Evolutionary conservation across 2,113 vertebrate genomes (phyloP).

Genomic region (Chaetops frenatus): DNA sequence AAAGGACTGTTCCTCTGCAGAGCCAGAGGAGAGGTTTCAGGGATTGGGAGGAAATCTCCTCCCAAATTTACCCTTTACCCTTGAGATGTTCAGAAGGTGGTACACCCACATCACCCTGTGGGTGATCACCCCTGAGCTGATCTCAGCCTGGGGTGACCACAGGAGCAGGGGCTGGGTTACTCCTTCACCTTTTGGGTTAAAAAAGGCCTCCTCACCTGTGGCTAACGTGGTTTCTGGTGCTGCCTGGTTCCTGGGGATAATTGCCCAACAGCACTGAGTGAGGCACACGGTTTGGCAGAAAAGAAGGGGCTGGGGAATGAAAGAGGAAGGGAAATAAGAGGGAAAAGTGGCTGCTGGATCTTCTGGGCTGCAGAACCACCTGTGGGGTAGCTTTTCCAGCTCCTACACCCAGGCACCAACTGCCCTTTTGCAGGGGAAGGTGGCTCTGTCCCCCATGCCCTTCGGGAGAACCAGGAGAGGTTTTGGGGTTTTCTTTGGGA

Average conservation of each 20-base stretch:
- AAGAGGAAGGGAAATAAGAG: not conserved
- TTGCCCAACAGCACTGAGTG: fast-evolving
- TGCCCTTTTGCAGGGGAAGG: not conserved
- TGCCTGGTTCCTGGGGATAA: fast-evolving
- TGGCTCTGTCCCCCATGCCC: fast-evolving
- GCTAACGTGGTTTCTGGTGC: fast-evolving
- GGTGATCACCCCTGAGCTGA: not conserved
- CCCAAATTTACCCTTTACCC: not conserved
- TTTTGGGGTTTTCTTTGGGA: not conserved
- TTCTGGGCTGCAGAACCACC: not conserved
- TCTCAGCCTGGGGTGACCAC: fast-evolving
- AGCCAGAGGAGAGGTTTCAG: not conserved
- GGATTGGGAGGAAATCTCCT: not conserved
- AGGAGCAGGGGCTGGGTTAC: fast-evolving
- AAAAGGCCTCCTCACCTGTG: fast-evolving
- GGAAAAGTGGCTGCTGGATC: not conserved
- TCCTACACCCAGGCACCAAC: not conserved
- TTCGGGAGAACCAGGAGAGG: not conserved
- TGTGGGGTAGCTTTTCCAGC: not conserved
- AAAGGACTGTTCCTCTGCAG: not conserved
- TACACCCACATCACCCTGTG: fast-evolving
- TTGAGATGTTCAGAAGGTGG: fast-evolving
- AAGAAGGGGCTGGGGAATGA: too few relatives aligned
- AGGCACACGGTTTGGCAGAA: fast-evolving
- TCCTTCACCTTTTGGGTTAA: too few relatives aligned